These are phyloP conservation scores for Crossocerus cetratus DNA, from an alignment of 2,888 invertebrate species.

Conservation along the genomic window DNA sequence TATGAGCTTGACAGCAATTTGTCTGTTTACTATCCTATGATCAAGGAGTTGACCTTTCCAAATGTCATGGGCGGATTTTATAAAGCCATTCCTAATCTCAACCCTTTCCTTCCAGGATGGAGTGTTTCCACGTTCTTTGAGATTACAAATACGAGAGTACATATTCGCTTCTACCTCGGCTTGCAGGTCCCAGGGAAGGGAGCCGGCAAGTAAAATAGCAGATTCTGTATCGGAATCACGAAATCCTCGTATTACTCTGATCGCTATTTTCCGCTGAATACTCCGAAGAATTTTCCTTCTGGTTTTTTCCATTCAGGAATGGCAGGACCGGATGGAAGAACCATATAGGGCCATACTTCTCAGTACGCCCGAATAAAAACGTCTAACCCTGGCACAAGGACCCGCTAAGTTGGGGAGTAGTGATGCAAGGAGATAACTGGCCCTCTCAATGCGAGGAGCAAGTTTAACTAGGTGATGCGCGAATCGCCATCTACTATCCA, in stretches of 20 bases:
- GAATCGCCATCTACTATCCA: background rate
- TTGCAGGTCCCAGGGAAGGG: background rate
- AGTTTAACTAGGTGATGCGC: background rate
- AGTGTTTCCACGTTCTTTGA: background rate
- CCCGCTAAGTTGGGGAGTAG: background rate
- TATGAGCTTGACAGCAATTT: background rate
- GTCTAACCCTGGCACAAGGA: background rate
- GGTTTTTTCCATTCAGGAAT: background rate
- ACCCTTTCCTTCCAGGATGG: background rate
- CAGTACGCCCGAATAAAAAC: background rate
- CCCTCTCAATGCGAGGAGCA: background rate
- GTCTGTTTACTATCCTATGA: background rate
- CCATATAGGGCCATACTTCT: slow-evolving; percentile 1
- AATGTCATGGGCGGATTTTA: background rate
- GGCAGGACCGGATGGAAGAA: background rate
- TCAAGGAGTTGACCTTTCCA: background rate
- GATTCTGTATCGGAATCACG: background rate
- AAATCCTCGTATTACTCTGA: background rate
- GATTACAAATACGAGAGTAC: background rate
- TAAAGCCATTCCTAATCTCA: background rate
- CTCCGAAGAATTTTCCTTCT: background rate
- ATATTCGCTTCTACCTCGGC: background rate
- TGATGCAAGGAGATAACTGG: background rate
- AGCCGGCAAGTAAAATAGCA: background rate
- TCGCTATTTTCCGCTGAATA: background rate